phyloP scores from a whole-genome alignment of 2,888 invertebrate species.

The Malacosoma neustria region DNA sequence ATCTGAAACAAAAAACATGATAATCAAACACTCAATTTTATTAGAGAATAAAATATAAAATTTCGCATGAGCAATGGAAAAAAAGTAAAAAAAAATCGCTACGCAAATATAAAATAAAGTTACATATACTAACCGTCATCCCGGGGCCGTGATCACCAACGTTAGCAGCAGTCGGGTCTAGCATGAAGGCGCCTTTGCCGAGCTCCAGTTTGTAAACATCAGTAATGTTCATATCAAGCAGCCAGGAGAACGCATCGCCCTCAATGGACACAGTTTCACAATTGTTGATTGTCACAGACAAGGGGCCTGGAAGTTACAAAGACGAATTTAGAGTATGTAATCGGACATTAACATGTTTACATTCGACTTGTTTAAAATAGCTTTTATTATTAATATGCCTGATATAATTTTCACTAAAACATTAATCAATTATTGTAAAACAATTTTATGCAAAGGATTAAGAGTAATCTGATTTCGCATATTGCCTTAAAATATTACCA shows the following conservation, averaged over 20 bases:
- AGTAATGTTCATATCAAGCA: slow-evolving; percentile 74
- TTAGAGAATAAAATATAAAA: background rate
- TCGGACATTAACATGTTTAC: too few relatives aligned
- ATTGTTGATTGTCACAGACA: slow-evolving; percentile 75
- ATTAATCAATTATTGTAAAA: too few relatives aligned
- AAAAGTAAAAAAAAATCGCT: slow-evolving; percentile 10
- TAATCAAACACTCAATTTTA: background rate
- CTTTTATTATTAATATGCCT: too few relatives aligned
- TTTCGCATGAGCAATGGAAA: slow-evolving; percentile 13
- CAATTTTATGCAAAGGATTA: too few relatives aligned
- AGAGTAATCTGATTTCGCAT: too few relatives aligned
- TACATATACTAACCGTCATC: slow-evolving; percentile 54
- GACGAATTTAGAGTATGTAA: too few relatives aligned
- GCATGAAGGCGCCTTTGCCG: slow-evolving; percentile 76
- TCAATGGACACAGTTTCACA: slow-evolving; percentile 76
- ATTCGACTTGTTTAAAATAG: too few relatives aligned
- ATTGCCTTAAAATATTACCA: too few relatives aligned
- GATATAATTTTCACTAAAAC: too few relatives aligned
- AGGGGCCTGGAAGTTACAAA: slow-evolving; percentile 75
- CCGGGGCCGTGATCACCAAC: slow-evolving; percentile 79
- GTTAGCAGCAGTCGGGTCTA: slow-evolving; percentile 74
- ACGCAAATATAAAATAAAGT: slow-evolving; percentile 7
- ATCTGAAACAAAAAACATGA: slow-evolving; percentile 66
- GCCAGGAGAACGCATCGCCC: slow-evolving; percentile 78
- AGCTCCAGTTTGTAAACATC: slow-evolving; percentile 74